Percentiles rank a stretch among this genome's conserved stretches.
Evolutionary conservation across 1,140 invertebrate genomes (phyloP).

Genomic region (Micrasema longulum): DNA sequence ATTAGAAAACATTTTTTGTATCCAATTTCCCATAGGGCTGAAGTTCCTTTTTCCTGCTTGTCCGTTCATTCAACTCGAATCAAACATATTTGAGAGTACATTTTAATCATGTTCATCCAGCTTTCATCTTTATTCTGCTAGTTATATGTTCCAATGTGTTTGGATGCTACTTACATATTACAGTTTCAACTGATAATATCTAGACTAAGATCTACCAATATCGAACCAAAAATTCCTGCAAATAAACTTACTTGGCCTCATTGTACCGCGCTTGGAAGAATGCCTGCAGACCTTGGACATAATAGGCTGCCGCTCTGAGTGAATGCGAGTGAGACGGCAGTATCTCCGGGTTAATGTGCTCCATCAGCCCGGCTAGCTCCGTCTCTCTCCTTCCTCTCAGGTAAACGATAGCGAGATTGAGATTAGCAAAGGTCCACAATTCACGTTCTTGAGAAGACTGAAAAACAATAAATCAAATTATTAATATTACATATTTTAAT

Average conservation of each 20-base stretch:
- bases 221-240: neutral
- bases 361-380: slow-evolving; percentile 87
- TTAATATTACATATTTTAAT: no score
- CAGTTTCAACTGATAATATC: no score
- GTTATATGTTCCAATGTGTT: no score
- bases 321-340: slow-evolving; percentile 88
- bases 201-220: no score
- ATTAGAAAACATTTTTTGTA: no score
- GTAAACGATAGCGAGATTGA: slow-evolving; percentile 97
- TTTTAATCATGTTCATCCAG: no score
- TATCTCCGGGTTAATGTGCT: slow-evolving; percentile 89
- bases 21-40: no score
- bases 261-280: slow-evolving; percentile 96
- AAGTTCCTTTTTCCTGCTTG: no score
- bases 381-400: slow-evolving; percentile 87
- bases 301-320: slow-evolving; percentile 91
- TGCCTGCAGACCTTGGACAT: slow-evolving; percentile 95
- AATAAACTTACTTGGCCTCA: slow-evolving; percentile 91
- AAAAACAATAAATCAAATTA: slow-evolving; percentile 50
- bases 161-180: no score
- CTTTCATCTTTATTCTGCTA: no score
- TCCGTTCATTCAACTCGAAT: no score
- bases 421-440: slow-evolving; percentile 93
- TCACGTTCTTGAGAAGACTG: slow-evolving; percentile 89
- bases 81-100: no score